Percentiles rank a stretch among this genome's conserved stretches.
Evolutionary conservation across 2,797 vertebrate species (phyloP).

Genomic region (Meriones psammophilus): DNA sequence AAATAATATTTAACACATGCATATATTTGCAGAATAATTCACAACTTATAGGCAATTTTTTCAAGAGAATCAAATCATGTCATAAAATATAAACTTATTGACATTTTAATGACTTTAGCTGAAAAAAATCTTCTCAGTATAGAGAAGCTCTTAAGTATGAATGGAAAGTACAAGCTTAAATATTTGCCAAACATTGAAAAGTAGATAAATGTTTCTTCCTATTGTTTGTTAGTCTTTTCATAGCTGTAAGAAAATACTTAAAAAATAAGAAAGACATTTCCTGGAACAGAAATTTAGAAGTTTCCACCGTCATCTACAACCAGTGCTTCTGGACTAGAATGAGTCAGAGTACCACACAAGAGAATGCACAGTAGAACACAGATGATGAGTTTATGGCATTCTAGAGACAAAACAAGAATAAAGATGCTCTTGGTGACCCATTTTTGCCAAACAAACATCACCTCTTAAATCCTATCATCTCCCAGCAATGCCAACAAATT

Average conservation of each 20-base stretch:
- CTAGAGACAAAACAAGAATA: too few relatives aligned
- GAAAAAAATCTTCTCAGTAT: background rate
- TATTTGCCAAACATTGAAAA: background rate
- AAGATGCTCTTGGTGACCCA: background rate
- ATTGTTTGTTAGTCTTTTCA: background rate
- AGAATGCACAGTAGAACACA: too few relatives aligned
- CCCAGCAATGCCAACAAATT: background rate
- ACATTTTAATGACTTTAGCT: background rate
- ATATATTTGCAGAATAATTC: background rate
- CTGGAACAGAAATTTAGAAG: background rate
- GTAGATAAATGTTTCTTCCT: background rate
- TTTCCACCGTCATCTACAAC: background rate
- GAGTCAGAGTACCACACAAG: background rate
- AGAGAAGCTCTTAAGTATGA: background rate
- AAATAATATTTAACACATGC: slow-evolving; percentile 1
- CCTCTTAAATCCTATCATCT: too few relatives aligned
- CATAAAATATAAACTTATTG: background rate
- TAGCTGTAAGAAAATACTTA: background rate
- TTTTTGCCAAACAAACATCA: too few relatives aligned
- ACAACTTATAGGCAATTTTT: background rate
- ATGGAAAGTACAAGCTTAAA: background rate
- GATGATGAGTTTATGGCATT: too few relatives aligned
- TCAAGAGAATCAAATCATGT: background rate
- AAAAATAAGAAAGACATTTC: background rate
- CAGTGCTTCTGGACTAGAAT: too few relatives aligned